Percentiles rank a stretch among this genome's conserved stretches.
These are phyloP conservation scores for Porphyrio hochstetteri DNA, from an alignment of 2,113 vertebrate genomes.

Conservation along the genomic window DNA sequence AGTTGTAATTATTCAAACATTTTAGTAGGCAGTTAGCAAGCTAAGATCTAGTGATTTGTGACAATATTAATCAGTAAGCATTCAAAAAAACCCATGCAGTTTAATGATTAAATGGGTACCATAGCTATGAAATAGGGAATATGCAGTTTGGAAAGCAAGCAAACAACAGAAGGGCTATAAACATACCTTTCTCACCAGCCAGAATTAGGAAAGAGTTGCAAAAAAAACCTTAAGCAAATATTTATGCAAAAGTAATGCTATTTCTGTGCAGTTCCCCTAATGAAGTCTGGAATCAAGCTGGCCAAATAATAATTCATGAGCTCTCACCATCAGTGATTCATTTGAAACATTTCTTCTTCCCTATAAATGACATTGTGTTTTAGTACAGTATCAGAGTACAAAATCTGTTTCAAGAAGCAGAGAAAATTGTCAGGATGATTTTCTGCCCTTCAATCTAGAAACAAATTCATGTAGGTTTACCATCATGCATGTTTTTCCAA, in stretches of 20 bases:
- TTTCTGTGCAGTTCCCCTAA: background rate
- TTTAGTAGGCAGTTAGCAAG: background rate
- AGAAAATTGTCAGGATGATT: background rate
- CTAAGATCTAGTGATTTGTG: background rate
- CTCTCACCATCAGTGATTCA: background rate
- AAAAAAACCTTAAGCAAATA: background rate
- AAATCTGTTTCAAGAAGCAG: background rate
- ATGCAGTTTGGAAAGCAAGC: background rate
- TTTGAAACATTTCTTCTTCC: background rate
- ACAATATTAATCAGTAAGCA: background rate
- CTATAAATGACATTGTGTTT: background rate
- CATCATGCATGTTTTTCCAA: background rate
- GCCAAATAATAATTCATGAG: background rate
- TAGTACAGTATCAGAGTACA: background rate
- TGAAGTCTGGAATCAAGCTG: background rate
- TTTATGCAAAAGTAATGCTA: background rate
- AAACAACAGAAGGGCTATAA: conserved; percentile 38
- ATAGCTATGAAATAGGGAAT: background rate
- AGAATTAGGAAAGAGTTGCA: background rate
- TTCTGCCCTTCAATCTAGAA: background rate
- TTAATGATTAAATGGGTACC: background rate
- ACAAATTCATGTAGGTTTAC: background rate
- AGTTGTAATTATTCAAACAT: background rate
- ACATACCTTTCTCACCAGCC: background rate
- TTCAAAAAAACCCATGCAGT: background rate